A percentile compares a stretch with the other conserved stretches of the same genome.
These are phyloP conservation scores for Pangasianodon gigas DNA, from an alignment of 2,113 vertebrate genomes.

Conservation along the genomic window DNA sequence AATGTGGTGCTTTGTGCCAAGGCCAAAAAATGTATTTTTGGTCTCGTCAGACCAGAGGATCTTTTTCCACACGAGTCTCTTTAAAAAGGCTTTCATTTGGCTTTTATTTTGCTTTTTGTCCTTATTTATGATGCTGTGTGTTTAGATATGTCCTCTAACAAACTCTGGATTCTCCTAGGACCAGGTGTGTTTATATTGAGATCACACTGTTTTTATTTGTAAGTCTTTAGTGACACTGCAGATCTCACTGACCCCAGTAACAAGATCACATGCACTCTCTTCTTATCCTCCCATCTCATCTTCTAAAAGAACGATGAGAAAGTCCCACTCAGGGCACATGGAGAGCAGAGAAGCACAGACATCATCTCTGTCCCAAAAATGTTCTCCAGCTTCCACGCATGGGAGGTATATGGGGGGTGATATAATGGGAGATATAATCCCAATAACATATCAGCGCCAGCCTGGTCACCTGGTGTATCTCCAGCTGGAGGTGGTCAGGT, in stretches of 20 bases:
- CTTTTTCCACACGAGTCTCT: background rate
- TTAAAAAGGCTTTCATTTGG: background rate
- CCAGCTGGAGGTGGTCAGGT: background rate
- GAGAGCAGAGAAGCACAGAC: background rate
- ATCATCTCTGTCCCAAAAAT: background rate
- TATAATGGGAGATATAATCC: background rate
- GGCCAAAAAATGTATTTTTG: background rate
- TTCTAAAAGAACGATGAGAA: background rate
- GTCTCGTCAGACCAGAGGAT: background rate
- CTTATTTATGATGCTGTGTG: background rate
- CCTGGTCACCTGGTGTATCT: background rate
- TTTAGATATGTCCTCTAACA: background rate
- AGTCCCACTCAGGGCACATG: background rate
- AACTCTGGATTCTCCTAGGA: background rate
- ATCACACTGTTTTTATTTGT: background rate
- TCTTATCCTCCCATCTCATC: background rate
- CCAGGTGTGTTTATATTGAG: background rate
- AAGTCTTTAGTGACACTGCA: background rate
- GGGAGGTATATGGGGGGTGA: too few relatives aligned
- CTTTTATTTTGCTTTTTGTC: background rate
- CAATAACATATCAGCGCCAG: background rate
- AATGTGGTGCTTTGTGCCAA: background rate
- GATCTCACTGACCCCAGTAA: background rate
- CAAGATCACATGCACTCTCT: background rate
- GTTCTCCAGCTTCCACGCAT: background rate